Percentiles rank a stretch among this genome's conserved stretches.
Conservation (phyloP, 2,797 vertebrate species). For the Pithecia hirsuta region DNA sequence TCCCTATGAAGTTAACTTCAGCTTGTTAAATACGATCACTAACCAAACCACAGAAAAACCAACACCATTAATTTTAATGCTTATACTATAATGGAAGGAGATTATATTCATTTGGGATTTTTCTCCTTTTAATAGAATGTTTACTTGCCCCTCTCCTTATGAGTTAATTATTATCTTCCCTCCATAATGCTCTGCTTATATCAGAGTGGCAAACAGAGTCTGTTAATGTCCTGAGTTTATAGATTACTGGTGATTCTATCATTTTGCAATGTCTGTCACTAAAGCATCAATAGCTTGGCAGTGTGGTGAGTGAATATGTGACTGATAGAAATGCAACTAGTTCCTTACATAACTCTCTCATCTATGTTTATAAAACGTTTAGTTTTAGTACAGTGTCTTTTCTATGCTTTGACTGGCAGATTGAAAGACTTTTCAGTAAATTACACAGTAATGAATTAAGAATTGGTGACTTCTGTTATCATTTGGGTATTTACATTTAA, state of each 20-base stretch:
- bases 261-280: neutral
- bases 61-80: constrained; percentile 75
- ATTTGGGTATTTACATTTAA: neutral
- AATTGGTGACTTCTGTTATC: neutral
- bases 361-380: constrained; percentile 32
- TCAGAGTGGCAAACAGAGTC: constrained; percentile 44
- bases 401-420: constrained; percentile 10
- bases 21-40: constrained; percentile 76
- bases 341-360: neutral
- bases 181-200: constrained; percentile 50
- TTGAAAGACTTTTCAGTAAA: constrained; percentile 38
- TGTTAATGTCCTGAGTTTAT: constrained; percentile 53
- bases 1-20: constrained; percentile 74
- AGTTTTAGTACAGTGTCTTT: constrained; percentile 30
- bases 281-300: constrained; percentile 25
- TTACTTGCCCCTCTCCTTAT: constrained; percentile 66
- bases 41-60: constrained; percentile 58
- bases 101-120: constrained; percentile 69
- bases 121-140: constrained; percentile 66
- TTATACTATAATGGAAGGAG: constrained; percentile 59
- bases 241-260: constrained; percentile 26
- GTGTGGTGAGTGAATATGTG: neutral
- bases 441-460: neutral
- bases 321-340: neutral
- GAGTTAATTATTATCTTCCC: constrained; percentile 74